Percentiles rank a stretch among this genome's conserved stretches.
These are phyloP conservation scores for Halcyon badia DNA, from an alignment of 2,797 vertebrate species.

Conservation along the genomic window DNA sequence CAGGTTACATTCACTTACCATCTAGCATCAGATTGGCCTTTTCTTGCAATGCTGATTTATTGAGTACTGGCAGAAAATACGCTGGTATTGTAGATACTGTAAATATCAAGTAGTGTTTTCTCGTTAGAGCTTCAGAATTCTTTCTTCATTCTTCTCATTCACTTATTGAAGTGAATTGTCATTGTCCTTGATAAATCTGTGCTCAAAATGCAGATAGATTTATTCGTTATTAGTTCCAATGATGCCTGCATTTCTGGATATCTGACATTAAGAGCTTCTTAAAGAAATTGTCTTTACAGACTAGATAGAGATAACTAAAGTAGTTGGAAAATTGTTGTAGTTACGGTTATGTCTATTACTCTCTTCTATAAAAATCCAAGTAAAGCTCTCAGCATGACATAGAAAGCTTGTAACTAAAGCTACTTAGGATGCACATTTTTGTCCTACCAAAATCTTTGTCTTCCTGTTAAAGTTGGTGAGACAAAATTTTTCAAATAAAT, in stretches of 20 bases:
- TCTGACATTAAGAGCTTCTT: not conserved
- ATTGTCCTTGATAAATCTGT: not conserved
- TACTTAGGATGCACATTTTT: not conserved
- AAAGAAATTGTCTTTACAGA: not conserved
- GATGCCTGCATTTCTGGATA: not conserved
- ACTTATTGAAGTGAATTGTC: not conserved
- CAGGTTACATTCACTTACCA: not conserved
- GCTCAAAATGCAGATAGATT: not conserved
- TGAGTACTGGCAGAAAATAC: not conserved
- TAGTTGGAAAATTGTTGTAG: not conserved
- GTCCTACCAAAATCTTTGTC: not conserved
- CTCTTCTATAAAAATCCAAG: not conserved
- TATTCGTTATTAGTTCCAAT: not conserved
- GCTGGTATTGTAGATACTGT: not conserved
- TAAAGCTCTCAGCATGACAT: not conserved
- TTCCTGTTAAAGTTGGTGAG: not conserved
- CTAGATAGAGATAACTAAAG: not conserved
- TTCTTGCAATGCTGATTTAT: not conserved
- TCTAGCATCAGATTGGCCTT: not conserved
- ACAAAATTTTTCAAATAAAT: not conserved
- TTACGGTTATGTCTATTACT: not conserved
- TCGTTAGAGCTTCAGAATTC: not conserved
- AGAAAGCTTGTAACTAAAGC: not conserved
- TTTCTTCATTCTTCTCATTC: not conserved
- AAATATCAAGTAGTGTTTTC: not conserved